These are phyloP conservation scores for Drosophila tripunctata DNA, from an alignment of 2,888 invertebrate genomes.

Conservation along the genomic window DNA sequence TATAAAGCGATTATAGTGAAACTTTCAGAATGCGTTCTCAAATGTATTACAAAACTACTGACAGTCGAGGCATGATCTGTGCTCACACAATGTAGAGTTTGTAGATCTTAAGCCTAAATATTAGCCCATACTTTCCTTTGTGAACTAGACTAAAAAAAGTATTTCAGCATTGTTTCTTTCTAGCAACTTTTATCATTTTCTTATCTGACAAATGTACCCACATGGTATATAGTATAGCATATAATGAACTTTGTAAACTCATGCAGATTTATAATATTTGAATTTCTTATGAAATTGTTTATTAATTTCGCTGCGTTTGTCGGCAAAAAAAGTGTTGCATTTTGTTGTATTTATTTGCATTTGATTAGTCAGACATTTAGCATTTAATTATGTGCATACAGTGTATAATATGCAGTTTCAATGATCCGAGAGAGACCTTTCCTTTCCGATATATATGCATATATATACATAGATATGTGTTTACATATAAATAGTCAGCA, in stretches of 20 bases:
- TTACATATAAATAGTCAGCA: conserved; percentile 33
- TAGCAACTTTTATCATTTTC: conserved; percentile 6
- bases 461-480: neutral
- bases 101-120: no score
- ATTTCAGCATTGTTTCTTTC: conserved; percentile 1
- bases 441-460: conserved; percentile 14
- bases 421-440: conserved; percentile 7
- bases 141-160: no score
- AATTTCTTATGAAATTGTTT: conserved; percentile 3
- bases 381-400: conserved; percentile 9
- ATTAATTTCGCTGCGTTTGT: neutral
- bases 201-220: conserved; percentile 19
- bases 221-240: no score
- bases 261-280: conserved; percentile 17
- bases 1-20: no score
- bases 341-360: neutral
- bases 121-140: no score
- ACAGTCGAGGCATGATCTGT: no score
- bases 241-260: neutral
- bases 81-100: no score
- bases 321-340: neutral
- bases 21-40: no score
- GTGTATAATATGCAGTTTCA: neutral
- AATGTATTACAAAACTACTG: no score
- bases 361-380: conserved; percentile 16